Evolutionary conservation across 37 sponge, comb jelly and placozoan genomes (phyloP).

Genomic region (Bolinopsis microptera): DNA sequence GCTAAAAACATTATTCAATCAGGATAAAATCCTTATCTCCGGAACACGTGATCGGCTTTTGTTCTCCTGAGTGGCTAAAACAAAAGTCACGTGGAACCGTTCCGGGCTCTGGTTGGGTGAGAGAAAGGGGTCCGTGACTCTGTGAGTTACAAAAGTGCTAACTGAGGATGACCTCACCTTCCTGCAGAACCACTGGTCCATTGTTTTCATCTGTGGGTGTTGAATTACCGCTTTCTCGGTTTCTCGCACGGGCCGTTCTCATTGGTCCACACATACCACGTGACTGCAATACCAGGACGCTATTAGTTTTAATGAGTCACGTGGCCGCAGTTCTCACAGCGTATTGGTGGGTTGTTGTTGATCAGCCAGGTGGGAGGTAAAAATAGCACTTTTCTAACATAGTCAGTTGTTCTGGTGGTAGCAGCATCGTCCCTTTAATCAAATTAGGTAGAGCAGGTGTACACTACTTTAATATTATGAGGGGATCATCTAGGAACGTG

Average conservation of each 20-base stretch:
- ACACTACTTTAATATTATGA: not conserved
- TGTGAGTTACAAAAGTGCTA: not conserved
- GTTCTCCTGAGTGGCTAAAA: not conserved
- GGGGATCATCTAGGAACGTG: no score
- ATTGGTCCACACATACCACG: not conserved
- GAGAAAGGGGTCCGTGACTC: not conserved
- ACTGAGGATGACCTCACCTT: not conserved
- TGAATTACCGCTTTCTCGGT: not conserved
- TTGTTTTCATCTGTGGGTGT: not conserved
- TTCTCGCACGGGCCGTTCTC: not conserved
- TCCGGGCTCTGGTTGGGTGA: not conserved
- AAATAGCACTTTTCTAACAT: not conserved
- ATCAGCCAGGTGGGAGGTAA: not conserved
- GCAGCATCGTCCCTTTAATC: not conserved
- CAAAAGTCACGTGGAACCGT: not conserved
- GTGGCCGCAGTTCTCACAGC: not conserved
- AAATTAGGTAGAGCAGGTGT: not conserved
- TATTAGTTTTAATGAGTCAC: not conserved
- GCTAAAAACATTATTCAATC: not conserved
- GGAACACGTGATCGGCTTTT: not conserved
- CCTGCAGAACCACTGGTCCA: not conserved
- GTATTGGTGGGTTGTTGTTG: not conserved
- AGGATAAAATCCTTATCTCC: not conserved
- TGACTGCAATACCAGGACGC: not conserved
- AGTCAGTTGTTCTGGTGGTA: not conserved